Evolutionary conservation across 2,888 invertebrate species (phyloP).

Genomic region (Tetheella fluctuosa): DNA sequence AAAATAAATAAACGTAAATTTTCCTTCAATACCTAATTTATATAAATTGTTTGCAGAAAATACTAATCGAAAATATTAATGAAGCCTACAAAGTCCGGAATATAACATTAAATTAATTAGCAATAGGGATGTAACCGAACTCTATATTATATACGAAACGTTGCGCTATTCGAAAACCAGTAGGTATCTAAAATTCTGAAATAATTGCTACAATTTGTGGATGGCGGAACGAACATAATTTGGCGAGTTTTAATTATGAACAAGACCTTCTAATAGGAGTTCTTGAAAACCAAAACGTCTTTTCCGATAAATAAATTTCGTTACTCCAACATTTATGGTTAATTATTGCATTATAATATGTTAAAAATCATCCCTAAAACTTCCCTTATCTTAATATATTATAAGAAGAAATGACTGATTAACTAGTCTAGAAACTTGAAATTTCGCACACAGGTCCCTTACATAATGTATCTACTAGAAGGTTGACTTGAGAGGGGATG

Average conservation of each 20-base stretch:
- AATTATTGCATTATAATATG: no score
- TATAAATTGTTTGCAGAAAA: neutral
- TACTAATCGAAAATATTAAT: constrained; percentile 5
- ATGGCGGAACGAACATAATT: neutral
- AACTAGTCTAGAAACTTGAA: no score
- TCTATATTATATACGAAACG: neutral
- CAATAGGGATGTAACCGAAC: neutral
- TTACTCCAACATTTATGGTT: neutral
- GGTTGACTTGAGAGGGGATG: no score
- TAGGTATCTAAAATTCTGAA: neutral
- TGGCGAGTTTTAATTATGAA: neutral
- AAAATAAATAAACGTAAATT: neutral
- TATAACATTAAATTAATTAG: neutral
- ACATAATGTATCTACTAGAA: no score
- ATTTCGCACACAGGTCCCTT: no score
- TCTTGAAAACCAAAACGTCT: neutral
- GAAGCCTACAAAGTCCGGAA: neutral
- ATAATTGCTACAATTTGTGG: neutral
- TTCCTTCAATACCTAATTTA: neutral
- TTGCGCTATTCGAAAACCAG: neutral
- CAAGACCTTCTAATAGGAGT: neutral
- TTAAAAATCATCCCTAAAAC: neutral
- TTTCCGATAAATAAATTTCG: neutral
- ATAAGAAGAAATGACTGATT: no score
- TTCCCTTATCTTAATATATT: no score